These are phyloP conservation scores for Harmothoe impar DNA, from an alignment of 2,888 invertebrate species.

Conservation along the genomic window DNA sequence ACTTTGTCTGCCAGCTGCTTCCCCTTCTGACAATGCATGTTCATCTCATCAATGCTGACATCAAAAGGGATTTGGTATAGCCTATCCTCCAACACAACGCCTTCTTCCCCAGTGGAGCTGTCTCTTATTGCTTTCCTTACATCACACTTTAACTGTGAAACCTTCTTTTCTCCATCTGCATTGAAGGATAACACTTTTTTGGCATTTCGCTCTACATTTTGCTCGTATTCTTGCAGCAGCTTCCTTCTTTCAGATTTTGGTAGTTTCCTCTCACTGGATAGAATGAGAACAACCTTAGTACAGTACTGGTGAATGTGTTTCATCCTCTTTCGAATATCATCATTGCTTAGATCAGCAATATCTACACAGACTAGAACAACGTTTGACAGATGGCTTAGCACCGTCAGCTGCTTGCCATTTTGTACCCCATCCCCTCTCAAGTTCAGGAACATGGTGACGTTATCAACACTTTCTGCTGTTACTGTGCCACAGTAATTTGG, in stretches of 20 bases:
- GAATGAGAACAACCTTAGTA: neutral
- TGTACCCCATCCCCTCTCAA: slow-evolving; percentile 33
- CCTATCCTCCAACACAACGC: too few relatives aligned
- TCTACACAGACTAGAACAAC: neutral
- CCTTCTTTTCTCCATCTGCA: neutral
- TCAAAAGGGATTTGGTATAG: neutral
- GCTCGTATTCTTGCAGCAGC: neutral
- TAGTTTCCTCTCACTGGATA: neutral
- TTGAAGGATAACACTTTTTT: neutral
- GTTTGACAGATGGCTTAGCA: neutral
- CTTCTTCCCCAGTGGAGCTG: too few relatives aligned
- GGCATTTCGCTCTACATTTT: neutral
- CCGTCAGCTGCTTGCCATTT: slow-evolving; percentile 35
- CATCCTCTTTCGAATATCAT: neutral
- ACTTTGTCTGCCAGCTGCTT: neutral
- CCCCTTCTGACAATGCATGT: neutral
- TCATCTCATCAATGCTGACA: neutral
- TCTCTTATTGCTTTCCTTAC: neutral
- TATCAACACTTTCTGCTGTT: neutral
- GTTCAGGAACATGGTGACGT: slow-evolving; percentile 34
- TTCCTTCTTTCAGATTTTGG: neutral
- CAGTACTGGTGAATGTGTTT: neutral
- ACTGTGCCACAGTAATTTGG: neutral
- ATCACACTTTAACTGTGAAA: neutral
- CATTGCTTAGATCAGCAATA: neutral